A percentile compares a stretch with the other conserved stretches of the same genome.
phyloP scores from a whole-genome alignment of 2,888 invertebrate genomes.

The Tenthredo mesomela region DNA sequence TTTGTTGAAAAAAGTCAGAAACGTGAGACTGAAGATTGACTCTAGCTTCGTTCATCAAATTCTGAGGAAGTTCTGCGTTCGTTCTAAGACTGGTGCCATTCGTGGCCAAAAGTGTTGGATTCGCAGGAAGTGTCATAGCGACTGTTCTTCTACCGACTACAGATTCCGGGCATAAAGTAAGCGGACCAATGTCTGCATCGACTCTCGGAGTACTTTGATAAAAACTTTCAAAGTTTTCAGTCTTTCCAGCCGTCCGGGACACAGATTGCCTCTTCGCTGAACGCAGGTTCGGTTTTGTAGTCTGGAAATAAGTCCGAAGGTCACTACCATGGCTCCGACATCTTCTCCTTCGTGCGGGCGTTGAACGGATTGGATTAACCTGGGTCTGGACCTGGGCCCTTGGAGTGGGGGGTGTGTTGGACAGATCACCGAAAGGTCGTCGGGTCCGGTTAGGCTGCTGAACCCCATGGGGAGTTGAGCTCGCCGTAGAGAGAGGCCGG shows the following conservation, averaged over 20 bases:
- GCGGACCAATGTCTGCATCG: constrained; percentile 74
- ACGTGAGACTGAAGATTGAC: constrained; percentile 75
- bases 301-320: constrained; percentile 74
- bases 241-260: constrained; percentile 63
- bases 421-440: constrained; percentile 74
- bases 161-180: constrained; percentile 67
- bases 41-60: constrained; percentile 72
- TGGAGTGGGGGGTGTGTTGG: constrained; percentile 74
- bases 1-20: constrained; percentile 75
- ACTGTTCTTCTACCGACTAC: constrained; percentile 57
- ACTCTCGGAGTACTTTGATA: constrained; percentile 75
- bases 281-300: constrained; percentile 72
- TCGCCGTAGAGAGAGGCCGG: constrained; percentile 74
- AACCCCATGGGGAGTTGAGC: constrained; percentile 73
- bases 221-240: constrained; percentile 69
- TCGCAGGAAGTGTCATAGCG: constrained; percentile 69
- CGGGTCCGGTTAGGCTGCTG: constrained; percentile 64
- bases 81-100: constrained; percentile 55
- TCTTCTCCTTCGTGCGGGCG: constrained; percentile 67
- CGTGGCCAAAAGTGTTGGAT: constrained; percentile 65
- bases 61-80: constrained; percentile 70
- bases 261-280: constrained; percentile 72
- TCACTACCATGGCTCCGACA: constrained; percentile 74
- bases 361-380: constrained; percentile 51
- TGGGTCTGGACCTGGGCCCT: constrained; percentile 53